Base-by-base conservation (phyloP, 2,888 invertebrate species). In the Teinopalpus imperialis region DNA sequence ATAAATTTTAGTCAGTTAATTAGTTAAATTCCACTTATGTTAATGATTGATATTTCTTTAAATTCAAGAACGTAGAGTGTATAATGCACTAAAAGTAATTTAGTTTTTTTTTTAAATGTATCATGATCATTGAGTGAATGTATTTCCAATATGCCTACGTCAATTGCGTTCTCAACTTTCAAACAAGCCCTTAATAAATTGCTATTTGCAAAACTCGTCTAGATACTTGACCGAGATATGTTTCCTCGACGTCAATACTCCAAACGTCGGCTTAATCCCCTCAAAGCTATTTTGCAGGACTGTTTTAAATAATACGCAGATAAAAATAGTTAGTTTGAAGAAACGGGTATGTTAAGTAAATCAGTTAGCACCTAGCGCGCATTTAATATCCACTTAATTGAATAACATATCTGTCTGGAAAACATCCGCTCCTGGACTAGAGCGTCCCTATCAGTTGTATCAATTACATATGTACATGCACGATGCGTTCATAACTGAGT, bases 341-440 rank as follows among this genome's bases (percentile, higher is more conserved):
- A 49, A 44, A 47, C 46, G 41, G 29, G 36, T 62, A 64, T 66
- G 61, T 66, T 52, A 69, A 68, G 74, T 72, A 67, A 74, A 61
- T 56, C 56, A 66, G 61, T 74, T 73, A 70, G 52, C 66, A 63
- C 66, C 63, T 57, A 62, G 58, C 57, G 57, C 53, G 59, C 69
- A 63, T 66, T 72, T 70, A 67, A 65, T 68, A 61, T 63, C 61
- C 69, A 67, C 63, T 69, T 71, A 66, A 59, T 56, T 69, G 63
- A 64, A 56, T 57, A 56, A 56, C 50, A 52, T 52, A 55, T 52
- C 49, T 53, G 78, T 77, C 76, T 78, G 73, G 66, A 51, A 63
- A 59, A 66, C 76, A 71, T 79, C 77, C 78, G 75, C 58, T 51
- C 52, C 14, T 29, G 26, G 53, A 49, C 59, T 54, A 51, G 48